A percentile compares a stretch with the other conserved stretches of the same genome.
Conservation (phyloP, 2,888 invertebrate genomes). For the Priocnemis perturbator region DNA sequence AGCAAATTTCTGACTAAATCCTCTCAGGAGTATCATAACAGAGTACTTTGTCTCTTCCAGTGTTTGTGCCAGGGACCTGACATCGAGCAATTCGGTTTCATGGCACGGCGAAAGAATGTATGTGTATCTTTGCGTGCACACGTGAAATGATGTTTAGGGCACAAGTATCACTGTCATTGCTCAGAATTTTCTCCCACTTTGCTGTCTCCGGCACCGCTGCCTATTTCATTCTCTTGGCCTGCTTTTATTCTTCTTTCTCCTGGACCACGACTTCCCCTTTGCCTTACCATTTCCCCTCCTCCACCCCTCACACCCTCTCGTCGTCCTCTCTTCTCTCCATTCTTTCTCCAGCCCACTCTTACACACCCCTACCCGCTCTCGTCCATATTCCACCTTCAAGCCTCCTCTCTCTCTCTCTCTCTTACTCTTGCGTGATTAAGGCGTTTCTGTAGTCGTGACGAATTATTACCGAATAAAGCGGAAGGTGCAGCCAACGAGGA, state of each 20-base stretch:
- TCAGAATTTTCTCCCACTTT: background rate
- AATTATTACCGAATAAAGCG: slow-evolving; percentile 63
- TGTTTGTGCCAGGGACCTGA: too few relatives aligned
- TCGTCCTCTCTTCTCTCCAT: background rate
- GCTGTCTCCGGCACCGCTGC: background rate
- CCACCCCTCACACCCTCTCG: slow-evolving; percentile 10
- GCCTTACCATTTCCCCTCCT: background rate
- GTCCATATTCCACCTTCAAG: too few relatives aligned
- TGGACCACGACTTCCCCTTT: too few relatives aligned
- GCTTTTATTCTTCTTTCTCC: background rate
- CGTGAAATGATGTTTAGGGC: too few relatives aligned
- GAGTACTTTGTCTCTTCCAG: background rate
- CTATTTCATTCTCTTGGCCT: background rate
- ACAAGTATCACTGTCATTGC: too few relatives aligned
- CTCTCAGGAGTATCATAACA: background rate
- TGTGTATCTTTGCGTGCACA: too few relatives aligned
- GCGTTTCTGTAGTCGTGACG: slow-evolving; percentile 55
- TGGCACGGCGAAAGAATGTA: too few relatives aligned
- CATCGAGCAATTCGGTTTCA: too few relatives aligned
- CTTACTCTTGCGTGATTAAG: slow-evolving; percentile 55
- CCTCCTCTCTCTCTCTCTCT: too few relatives aligned
- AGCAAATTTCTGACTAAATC: too few relatives aligned
- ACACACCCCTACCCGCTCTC: too few relatives aligned
- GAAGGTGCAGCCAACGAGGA: slow-evolving; percentile 40
- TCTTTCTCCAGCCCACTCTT: background rate